Conservation (phyloP, 1,140 invertebrate genomes). For the Zaprionus lachaisei region DNA sequence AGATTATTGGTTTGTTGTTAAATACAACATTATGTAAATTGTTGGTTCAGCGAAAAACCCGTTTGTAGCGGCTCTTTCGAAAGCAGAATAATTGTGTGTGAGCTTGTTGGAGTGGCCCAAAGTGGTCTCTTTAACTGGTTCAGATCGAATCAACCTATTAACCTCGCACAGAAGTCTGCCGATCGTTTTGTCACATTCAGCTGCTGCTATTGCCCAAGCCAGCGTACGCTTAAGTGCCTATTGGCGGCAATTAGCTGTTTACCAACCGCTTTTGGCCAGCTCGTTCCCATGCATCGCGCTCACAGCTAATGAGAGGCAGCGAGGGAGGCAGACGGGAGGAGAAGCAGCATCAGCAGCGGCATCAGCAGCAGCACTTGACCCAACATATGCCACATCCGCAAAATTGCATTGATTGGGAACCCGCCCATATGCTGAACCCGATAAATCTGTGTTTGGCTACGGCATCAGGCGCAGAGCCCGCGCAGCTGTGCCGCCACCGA, state of each 20-base stretch:
- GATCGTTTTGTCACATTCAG: conserved; percentile 35
- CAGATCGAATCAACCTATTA: conserved; percentile 17
- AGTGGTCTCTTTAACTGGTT: conserved; percentile 31
- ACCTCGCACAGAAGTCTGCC: conserved; percentile 9
- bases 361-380: conserved; percentile 46
- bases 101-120: conserved; percentile 19
- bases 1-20: background rate
- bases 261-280: conserved; percentile 29
- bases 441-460: conserved; percentile 60
- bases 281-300: conserved; percentile 40
- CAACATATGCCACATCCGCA: conserved; percentile 65
- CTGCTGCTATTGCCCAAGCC: conserved; percentile 13
- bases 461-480: background rate
- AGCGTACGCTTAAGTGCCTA: conserved; percentile 38
- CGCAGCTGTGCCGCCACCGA: conserved; percentile 20
- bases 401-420: conserved; percentile 64
- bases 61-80: conserved; percentile 19
- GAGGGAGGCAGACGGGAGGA: too few relatives aligned
- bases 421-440: conserved; percentile 55
- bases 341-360: too few relatives aligned
- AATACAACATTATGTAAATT: conserved; percentile 18
- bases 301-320: conserved; percentile 21
- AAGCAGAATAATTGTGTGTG: conserved; percentile 9
- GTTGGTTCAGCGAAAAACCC: conserved; percentile 14
- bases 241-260: conserved; percentile 59